Conservation (phyloP, 2,113 vertebrate genomes). For the Brachirus orientalis region DNA sequence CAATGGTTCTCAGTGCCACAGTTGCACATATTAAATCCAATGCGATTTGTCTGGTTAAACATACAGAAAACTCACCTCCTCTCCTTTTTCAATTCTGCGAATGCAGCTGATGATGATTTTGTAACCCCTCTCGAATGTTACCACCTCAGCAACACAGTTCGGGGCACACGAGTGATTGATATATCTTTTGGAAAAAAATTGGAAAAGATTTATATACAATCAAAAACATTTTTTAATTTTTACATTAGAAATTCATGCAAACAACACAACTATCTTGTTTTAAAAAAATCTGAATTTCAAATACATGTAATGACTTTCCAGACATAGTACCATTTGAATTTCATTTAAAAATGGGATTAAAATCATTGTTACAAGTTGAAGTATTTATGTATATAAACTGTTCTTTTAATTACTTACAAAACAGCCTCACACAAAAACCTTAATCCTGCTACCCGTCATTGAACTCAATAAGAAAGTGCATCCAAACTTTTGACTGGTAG, state of each 20-base stretch:
- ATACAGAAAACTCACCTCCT: slow-evolving; percentile 86
- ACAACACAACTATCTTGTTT: not conserved
- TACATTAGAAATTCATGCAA: not conserved
- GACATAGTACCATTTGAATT: too few relatives aligned
- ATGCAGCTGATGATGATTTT: slow-evolving; percentile 97
- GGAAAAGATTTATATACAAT: not conserved
- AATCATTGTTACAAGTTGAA: too few relatives aligned
- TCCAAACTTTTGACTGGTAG: too few relatives aligned
- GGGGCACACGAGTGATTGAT: slow-evolving; percentile 98
- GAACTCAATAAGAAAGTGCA: too few relatives aligned
- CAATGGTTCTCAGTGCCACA: not conserved
- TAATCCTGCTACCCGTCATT: too few relatives aligned
- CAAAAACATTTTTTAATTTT: too few relatives aligned
- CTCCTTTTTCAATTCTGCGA: slow-evolving; percentile 93
- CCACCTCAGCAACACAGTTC: slow-evolving; percentile 97
- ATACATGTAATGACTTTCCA: too few relatives aligned
- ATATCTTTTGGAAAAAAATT: slow-evolving; percentile 80
- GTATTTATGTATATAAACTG: too few relatives aligned
- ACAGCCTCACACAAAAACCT: too few relatives aligned
- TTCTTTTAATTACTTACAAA: too few relatives aligned
- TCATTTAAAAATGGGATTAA: too few relatives aligned
- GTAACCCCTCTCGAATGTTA: slow-evolving; percentile 96
- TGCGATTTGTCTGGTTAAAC: not conserved
- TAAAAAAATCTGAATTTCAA: not conserved
- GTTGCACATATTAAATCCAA: not conserved